Conservation (phyloP, 1,140 invertebrate species). For the Lordiphosa collinella region DNA sequence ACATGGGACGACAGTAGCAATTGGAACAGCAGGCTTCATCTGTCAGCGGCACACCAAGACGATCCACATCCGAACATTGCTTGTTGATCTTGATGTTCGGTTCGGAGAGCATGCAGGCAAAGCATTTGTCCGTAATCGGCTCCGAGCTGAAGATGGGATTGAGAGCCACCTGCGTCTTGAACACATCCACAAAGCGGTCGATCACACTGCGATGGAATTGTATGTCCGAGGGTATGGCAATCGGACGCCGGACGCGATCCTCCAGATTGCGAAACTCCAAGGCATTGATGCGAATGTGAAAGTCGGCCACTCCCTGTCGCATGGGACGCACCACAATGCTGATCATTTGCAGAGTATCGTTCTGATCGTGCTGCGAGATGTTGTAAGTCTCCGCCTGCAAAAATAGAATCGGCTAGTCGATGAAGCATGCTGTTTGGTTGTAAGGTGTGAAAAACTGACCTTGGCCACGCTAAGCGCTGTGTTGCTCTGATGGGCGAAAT, state of each 20-base stretch:
- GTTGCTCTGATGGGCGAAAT: slow-evolving; percentile 89
- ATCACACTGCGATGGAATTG: slow-evolving; percentile 89
- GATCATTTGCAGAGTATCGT: slow-evolving; percentile 87
- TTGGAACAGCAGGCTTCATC: slow-evolving; percentile 80
- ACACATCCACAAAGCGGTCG: slow-evolving; percentile 91
- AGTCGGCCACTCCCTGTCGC: slow-evolving; percentile 81
- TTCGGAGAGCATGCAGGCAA: slow-evolving; percentile 90
- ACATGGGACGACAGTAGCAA: slow-evolving; percentile 89
- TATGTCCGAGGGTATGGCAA: slow-evolving; percentile 88
- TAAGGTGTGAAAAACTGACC: slow-evolving; percentile 67
- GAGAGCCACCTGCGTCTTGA: slow-evolving; percentile 86
- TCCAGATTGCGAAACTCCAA: slow-evolving; percentile 89
- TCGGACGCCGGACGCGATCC: slow-evolving; percentile 86
- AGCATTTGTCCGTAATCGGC: slow-evolving; percentile 89
- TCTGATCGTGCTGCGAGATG: slow-evolving; percentile 83
- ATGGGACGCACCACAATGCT: slow-evolving; percentile 88
- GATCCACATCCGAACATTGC: slow-evolving; percentile 82
- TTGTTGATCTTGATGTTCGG: slow-evolving; percentile 91
- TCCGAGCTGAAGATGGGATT: slow-evolving; percentile 86
- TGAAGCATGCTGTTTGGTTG: not conserved
- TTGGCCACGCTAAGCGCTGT: slow-evolving; percentile 86
- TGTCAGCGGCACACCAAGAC: slow-evolving; percentile 54
- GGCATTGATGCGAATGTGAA: slow-evolving; percentile 88
- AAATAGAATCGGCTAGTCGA: not conserved
- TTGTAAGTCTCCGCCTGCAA: slow-evolving; percentile 86